Base-by-base conservation (phyloP, 2,113 vertebrate genomes). In the Pseudorectes ferrugineus region DNA sequence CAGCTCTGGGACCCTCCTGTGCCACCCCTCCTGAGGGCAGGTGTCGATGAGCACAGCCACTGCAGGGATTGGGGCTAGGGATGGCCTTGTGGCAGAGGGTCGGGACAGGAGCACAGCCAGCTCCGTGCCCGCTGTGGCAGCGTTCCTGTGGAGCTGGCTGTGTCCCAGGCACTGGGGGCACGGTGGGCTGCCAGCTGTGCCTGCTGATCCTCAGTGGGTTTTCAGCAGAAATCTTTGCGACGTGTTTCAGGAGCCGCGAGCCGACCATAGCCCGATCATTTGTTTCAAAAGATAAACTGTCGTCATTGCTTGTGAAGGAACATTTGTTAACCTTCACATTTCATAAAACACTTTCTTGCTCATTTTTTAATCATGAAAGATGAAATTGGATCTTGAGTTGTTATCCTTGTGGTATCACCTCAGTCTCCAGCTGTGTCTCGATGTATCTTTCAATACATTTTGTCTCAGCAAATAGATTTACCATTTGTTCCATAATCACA, bases 341-440 rank as follows among this genome's bases (percentile, higher is more conserved):
- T 92, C 94, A 93, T 97, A 94, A 96, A 97, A 95, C 92, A 83
- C 95, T 97, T 97, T 90, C 95, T 97, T 95, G 89, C 95, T 97
- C 95, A 96, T 97, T 96, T 96, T 96, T 97, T 96, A 96, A 96
- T 96, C 94, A 95, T 97, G 94, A 97, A 97, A 96, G 95, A 97
- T 96, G 93, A 97, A 96, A 97, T 96, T 96, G 93, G 96, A 94
- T 97, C 95, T 96, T 7, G 38, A 96, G 93, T 92, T 96, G 95
- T 96, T 97, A 97, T 93, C 95, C 90, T 96, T 97, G 94, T 26
- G 7, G 82, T 97, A 96, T 95, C 94, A 95, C 92, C 90, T 95
- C 93, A 57, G 79, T 96, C 93, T 96, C 95, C 96, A 97, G 95
- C 94, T 95, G 92, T 85, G 94, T 94, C 90, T 82, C 75, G 75